These are phyloP conservation scores for Trichogramma evanescens DNA, from an alignment of 2,888 invertebrate genomes.

Conservation along the genomic window DNA sequence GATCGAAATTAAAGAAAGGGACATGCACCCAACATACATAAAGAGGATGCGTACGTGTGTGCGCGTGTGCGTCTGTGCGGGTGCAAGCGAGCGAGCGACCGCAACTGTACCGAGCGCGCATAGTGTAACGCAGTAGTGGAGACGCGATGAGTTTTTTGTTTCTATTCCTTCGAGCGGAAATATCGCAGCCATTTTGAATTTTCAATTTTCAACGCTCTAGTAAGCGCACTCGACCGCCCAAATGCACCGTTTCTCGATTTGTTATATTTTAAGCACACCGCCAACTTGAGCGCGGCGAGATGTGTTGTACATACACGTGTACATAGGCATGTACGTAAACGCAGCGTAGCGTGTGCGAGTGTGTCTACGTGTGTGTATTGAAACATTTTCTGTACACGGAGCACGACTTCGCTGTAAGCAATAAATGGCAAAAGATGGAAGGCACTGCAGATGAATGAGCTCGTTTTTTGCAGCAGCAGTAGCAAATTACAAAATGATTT, in stretches of 20 bases:
- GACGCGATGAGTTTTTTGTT: slow-evolving; percentile 43
- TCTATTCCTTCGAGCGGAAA: slow-evolving; percentile 44
- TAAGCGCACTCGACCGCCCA: slow-evolving; percentile 37
- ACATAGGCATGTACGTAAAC: neutral
- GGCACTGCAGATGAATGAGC: slow-evolving; percentile 4
- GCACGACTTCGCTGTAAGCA: too few relatives aligned
- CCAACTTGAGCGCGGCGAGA: neutral
- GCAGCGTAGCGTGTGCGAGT: neutral
- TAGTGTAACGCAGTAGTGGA: slow-evolving; percentile 43
- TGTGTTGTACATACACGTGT: neutral
- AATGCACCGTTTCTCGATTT: slow-evolving; percentile 7
- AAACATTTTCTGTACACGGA: neutral
- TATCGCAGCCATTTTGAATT: slow-evolving; percentile 47
- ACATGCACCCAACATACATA: neutral
- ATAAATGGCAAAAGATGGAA: neutral
- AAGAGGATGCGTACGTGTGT: neutral
- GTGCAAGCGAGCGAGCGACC: slow-evolving; percentile 20
- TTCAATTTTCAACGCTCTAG: slow-evolving; percentile 49
- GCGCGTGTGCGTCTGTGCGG: neutral
- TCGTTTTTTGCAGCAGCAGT: neutral
- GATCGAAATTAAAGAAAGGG: neutral
- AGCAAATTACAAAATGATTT: slow-evolving; percentile 8
- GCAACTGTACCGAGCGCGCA: slow-evolving; percentile 6
- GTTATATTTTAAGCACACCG: too few relatives aligned
- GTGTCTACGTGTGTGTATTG: neutral